Evolutionary conservation across 2,888 invertebrate genomes (phyloP), one percentile per base, ranked within the genome.

Genomic region (Smittia aterrima): DNA sequence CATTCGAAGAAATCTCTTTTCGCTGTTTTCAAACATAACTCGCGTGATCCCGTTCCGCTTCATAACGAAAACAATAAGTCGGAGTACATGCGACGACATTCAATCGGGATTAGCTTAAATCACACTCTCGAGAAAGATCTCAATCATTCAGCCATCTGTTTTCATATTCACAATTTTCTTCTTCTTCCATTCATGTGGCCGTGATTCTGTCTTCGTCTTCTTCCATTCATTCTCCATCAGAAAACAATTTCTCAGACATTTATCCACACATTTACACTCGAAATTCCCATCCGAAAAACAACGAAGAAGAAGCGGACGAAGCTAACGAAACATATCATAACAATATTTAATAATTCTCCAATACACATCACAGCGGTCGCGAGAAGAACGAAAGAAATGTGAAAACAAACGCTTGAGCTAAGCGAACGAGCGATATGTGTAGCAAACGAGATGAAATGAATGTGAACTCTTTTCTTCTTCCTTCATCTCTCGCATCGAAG

Each of bases 61-160:
- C 32, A 32, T 32, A 32, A 32, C 32, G 32, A 32, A 32, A 32
- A 32, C 32, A 32, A 32, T 32, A 32, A 32, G 32, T 9, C 9
- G 32, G 32, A 6, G 32, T 32, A 32, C 47, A 47, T n/a, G 47
- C 47, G 47, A 47, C 47, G 47, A n/a, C 11, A 38, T 9, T 7
- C 38, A 47, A 47, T 47, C 47, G 32, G 32, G 32, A 32, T 32
- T 32, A 32, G 32, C n/a, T 32, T 32, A 32, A 32, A 32, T 32
- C 32, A 47, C 47, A 16, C 47, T 47, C 47, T 47, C 16, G 16
- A n/a, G 11, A 47, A 47, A 47, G 16, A 47, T n/a, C 16, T 47
- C 47, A 47, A 47, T 47, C 47, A 47, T n/a, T 47, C n/a, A 47
- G 16, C 47, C 47, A 47, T 47, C 47, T 47, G 47, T 47, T 47